A percentile compares a stretch with the other conserved stretches of the same genome.
Evolutionary conservation across 2,888 invertebrate genomes (phyloP).

Genomic region (Hyposoter didymator): DNA sequence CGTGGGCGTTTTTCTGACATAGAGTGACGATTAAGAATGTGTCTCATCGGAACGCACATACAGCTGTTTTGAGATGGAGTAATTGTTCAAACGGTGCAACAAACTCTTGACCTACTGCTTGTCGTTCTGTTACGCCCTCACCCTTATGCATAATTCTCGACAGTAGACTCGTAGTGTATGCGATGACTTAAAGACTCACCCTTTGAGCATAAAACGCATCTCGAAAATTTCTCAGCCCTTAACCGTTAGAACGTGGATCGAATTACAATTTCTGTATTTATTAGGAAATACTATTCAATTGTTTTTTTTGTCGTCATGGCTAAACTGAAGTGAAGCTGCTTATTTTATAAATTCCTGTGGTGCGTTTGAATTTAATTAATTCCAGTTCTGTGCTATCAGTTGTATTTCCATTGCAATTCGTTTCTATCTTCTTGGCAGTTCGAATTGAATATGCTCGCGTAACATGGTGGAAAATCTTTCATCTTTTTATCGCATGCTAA

Average conservation of each 20-base stretch:
- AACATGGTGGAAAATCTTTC: neutral
- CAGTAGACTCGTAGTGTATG: slow-evolving; percentile 10
- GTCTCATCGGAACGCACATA: neutral
- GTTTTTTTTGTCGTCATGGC: neutral
- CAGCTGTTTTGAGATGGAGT: neutral
- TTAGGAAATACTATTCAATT: neutral
- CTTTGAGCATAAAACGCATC: slow-evolving; percentile 29
- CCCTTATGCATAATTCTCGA: slow-evolving; percentile 24
- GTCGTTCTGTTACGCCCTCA: slow-evolving; percentile 41
- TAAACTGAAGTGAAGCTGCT: neutral
- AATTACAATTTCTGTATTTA: neutral
- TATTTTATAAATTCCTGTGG: neutral
- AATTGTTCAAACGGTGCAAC: slow-evolving; percentile 46
- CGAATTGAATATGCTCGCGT: neutral
- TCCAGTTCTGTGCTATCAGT: neutral
- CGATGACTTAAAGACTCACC: slow-evolving; percentile 49
- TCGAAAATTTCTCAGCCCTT: slow-evolving; percentile 46
- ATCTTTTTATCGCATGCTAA: neutral
- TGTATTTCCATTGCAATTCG: neutral
- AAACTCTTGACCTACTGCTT: slow-evolving; percentile 65
- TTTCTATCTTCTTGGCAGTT: neutral
- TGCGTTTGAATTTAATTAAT: neutral
- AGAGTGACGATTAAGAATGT: slow-evolving; percentile 7
- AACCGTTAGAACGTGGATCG: slow-evolving; percentile 2
- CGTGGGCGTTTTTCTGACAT: neutral